Base-by-base conservation (phyloP, 2,113 vertebrate genomes). In the Tamias sibiricus region DNA sequence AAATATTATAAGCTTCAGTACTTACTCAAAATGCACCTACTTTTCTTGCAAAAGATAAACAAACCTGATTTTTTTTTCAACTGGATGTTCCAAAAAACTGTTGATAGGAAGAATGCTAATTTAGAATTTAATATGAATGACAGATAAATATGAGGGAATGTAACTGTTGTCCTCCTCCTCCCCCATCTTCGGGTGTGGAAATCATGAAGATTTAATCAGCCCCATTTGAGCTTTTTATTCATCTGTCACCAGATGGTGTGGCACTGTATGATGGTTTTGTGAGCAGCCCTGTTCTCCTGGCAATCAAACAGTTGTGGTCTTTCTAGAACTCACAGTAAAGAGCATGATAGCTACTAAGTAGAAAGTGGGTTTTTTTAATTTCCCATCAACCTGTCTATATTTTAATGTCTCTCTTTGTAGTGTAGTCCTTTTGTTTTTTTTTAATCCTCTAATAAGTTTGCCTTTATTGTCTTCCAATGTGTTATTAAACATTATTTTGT, bases 191-290 rank as follows among this genome's bases (percentile, higher is more conserved):
- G 30, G 42, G 26, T 62, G 79, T 44, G 3, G 57, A 89, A 88
- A 83, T 81, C 57, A 59, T 62, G 57, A 28, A 91, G 68, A 90
- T 87, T 91, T 94, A 74, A 82, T 93, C 62, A 95, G 71, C 20
- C 30, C n/a, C 57, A 2, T 37, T 76, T 80, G 79, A 37, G 91
- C 37, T 72, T 97, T 97, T 89, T 83, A 87, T 97, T 84, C 71
- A 71, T 93, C 95, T 87, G 95, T 98, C 97, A 97, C 92, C 95
- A 97, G 95, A 96, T 95, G 96, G 91, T 93, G 94, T 91, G 86
- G 37, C 81, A 40, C 44, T 64, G 19, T 89, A 12, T 35, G 59
- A 47, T 20, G 74, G 62, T 69, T 84, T 62, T 93, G 22, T 72
- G 71, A 37, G 40, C 28, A 79, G 74, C 49, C 57, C 57, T 91